These are phyloP conservation scores for Drosophila ercepeae DNA, from an alignment of 1,140 invertebrate genomes.

Conservation along the genomic window DNA sequence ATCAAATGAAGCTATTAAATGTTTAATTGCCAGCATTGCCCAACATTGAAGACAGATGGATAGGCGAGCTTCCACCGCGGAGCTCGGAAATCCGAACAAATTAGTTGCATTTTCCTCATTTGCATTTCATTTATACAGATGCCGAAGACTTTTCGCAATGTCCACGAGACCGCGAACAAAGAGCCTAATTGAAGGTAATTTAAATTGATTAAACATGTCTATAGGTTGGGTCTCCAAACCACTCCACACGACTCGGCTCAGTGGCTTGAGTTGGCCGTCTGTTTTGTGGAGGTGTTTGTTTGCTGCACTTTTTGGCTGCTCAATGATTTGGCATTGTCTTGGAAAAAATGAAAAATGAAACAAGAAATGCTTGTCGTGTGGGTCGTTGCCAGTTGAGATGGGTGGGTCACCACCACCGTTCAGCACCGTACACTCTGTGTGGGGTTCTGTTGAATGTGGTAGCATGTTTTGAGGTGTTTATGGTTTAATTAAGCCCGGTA, in stretches of 20 bases:
- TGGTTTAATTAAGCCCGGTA: slow-evolving; percentile 65
- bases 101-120: slow-evolving; percentile 66
- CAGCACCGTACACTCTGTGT: slow-evolving; percentile 39
- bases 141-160: slow-evolving; percentile 52
- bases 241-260: slow-evolving; percentile 5
- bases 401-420: slow-evolving; percentile 26
- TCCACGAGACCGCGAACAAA: slow-evolving; percentile 50
- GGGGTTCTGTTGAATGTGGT: slow-evolving; percentile 65
- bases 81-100: slow-evolving; percentile 41
- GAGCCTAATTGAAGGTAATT: slow-evolving; percentile 79
- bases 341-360: slow-evolving; percentile 36
- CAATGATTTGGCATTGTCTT: slow-evolving; percentile 72
- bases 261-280: slow-evolving; percentile 39
- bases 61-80: slow-evolving; percentile 51
- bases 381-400: slow-evolving; percentile 59
- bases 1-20: slow-evolving; percentile 79
- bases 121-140: slow-evolving; percentile 45
- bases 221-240: slow-evolving; percentile 56
- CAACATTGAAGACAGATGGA: slow-evolving; percentile 30
- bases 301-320: slow-evolving; percentile 64
- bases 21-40: slow-evolving; percentile 64
- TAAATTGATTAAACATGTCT: slow-evolving; percentile 79
- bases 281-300: slow-evolving; percentile 59
- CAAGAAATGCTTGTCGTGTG: slow-evolving; percentile 51
- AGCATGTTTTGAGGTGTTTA: slow-evolving; percentile 76